Evolutionary conservation across 2,888 invertebrate species (phyloP).

Genomic region (Smittia sp.): DNA sequence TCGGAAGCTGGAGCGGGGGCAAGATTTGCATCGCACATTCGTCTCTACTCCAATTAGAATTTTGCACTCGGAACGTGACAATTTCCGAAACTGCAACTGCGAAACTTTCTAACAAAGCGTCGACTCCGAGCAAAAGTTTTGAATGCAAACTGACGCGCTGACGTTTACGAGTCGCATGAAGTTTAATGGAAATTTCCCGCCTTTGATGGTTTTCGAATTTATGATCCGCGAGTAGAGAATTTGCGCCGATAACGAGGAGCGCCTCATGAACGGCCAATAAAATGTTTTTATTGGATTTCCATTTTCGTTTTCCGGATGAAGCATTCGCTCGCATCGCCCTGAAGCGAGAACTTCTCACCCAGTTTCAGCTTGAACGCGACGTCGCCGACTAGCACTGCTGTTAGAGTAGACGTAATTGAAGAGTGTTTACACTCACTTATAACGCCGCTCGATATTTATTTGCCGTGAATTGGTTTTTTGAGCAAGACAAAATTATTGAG

Average conservation of each 20-base stretch:
- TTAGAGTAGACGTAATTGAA: background rate
- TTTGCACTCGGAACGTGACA: too few relatives aligned
- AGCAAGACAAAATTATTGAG: background rate
- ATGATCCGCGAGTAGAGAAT: background rate
- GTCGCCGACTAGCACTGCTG: background rate
- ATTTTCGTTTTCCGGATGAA: background rate
- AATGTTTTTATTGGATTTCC: conserved; percentile 1
- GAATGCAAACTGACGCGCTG: too few relatives aligned
- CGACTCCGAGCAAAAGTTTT: too few relatives aligned
- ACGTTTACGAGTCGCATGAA: too few relatives aligned
- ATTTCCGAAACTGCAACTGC: too few relatives aligned
- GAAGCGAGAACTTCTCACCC: background rate
- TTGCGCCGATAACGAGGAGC: background rate
- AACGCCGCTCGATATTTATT: background rate
- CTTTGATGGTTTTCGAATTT: background rate
- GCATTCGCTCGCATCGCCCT: background rate
- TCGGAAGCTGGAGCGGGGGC: too few relatives aligned
- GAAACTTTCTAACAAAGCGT: too few relatives aligned
- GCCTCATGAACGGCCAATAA: background rate
- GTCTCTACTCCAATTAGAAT: too few relatives aligned
- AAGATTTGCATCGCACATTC: too few relatives aligned
- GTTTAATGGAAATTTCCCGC: too few relatives aligned
- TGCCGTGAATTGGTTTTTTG: background rate
- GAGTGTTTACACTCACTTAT: conserved; percentile 2
- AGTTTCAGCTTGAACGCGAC: background rate